Conservation (phyloP, 92 coral and sea anemone species). For the Epizoanthus stellaris region DNA sequence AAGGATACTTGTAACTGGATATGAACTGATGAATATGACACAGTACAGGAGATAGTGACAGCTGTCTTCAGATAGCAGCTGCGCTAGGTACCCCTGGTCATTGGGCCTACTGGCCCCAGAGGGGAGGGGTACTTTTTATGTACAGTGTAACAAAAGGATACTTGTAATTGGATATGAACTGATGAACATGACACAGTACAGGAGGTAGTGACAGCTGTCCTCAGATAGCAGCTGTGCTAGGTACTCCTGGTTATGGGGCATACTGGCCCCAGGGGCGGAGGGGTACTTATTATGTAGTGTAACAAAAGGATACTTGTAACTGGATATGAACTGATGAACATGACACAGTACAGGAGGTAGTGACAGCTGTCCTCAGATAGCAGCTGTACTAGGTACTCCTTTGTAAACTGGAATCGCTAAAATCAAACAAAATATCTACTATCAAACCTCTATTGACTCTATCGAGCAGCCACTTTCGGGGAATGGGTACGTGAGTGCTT, state of each 20-base stretch:
- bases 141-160: constrained; percentile 74
- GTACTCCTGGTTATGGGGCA: constrained; percentile 49
- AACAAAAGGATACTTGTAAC: constrained; percentile 94
- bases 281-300: too few species aligned
- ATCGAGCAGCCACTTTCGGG: too few species aligned
- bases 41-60: constrained; percentile 95
- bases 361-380: constrained; percentile 96
- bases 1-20: too few species aligned
- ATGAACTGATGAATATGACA: constrained; percentile 90
- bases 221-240: constrained; percentile 79
- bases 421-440: not conserved
- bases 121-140: too few species aligned
- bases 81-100: constrained; percentile 69
- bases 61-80: constrained; percentile 89
- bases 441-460: not conserved
- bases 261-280: too few species aligned
- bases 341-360: constrained; percentile 88
- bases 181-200: constrained; percentile 90
- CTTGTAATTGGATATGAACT: constrained; percentile 89
- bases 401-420: constrained; percentile 93
- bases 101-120: too few species aligned
- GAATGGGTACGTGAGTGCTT: too few species aligned
- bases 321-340: constrained; percentile 87
- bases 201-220: constrained; percentile 97
- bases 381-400: constrained; percentile 81